phyloP scores from a whole-genome alignment of 1,140 invertebrate species.

The Mya arenaria region DNA sequence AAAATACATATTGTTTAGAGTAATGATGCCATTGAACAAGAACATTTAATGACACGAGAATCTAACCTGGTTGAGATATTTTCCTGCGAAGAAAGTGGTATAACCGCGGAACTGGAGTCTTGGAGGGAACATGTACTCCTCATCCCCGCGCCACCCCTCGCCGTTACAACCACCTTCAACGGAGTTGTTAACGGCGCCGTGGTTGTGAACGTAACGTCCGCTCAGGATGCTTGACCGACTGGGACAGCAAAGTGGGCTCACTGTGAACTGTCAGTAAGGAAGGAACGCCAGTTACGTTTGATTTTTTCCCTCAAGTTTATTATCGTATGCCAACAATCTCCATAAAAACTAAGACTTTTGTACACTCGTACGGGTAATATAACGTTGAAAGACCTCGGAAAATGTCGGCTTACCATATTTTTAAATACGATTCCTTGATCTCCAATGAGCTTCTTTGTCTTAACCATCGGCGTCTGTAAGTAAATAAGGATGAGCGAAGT shows the following conservation, averaged over 20 bases:
- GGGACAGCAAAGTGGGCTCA: conserved; percentile 84
- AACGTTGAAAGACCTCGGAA: neutral
- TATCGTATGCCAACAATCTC: no score
- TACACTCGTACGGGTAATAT: neutral
- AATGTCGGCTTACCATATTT: conserved; percentile 86
- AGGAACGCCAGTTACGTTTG: neutral
- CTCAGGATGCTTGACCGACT: conserved; percentile 93
- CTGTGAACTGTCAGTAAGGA: conserved; percentile 70
- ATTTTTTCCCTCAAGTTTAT: neutral
- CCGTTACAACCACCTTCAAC: conserved; percentile 89
- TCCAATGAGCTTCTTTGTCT: conserved; percentile 85
- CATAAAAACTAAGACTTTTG: neutral
- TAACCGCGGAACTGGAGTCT: conserved; percentile 84
- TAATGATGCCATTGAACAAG: no score
- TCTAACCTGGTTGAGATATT: conserved; percentile 79
- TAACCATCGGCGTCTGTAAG: conserved; percentile 84
- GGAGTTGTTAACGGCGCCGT: conserved; percentile 90
- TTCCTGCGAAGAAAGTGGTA: conserved; percentile 77
- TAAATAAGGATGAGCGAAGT: no score
- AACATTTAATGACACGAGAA: no score
- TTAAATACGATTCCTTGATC: conserved; percentile 86
- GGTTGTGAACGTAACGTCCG: conserved; percentile 93
- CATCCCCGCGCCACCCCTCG: conserved; percentile 84
- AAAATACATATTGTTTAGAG: no score
- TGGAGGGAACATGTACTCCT: conserved; percentile 87